Base-by-base conservation (phyloP, 2,113 vertebrate genomes). In the Rhegmatorhina hoffmannsi region DNA sequence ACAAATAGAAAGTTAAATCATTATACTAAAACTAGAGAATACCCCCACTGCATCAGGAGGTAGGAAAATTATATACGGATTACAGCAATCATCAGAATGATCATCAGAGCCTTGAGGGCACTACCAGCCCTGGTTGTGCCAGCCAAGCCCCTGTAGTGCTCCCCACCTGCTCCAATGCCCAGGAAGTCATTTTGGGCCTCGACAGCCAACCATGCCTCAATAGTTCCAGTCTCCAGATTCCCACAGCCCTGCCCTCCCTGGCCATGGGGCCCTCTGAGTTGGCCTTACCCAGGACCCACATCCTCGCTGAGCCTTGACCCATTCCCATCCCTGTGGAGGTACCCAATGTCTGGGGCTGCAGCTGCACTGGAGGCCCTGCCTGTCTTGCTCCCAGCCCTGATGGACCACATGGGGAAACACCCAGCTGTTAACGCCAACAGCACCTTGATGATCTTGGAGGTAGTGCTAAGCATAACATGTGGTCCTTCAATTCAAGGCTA, bases 261-360 rank as follows among this genome's bases (percentile, higher is more conserved):
- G 7, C 20, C n/a, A 13, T 46, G n/a, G 28, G 9, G 7, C 43
- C 7, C 2, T 12, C 19, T 3, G 8, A 15, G 13, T 1, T 44
- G 10, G 13, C 21, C 11, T 20, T 60, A 9, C 3, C 3, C 6
- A 7, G 17, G 13, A 43, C 26, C 5, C 24, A 44, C 1, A 4
- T 34, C 16, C 15, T 25, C 62, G 16, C 26, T 66, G n/a, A 83
- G 18, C 13, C 20, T 20, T 4, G 7, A 7, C 15, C 26, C 9
- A 64, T n/a, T 17, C 10, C 15, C 23, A n/a, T 21, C 3, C 5
- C 10, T 46, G 26, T 1, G 26, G 43, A 87, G 19, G 15, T 34
- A 18, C 13, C 21, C 3, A 0, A 7, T 52, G 29, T 18, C 19
- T 24, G 11, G 3, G 8, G 1, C 18, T 60, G 34, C 10, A 25